Conservation (phyloP, 2,797 vertebrate genomes). For the Pitangus sulphuratus region DNA sequence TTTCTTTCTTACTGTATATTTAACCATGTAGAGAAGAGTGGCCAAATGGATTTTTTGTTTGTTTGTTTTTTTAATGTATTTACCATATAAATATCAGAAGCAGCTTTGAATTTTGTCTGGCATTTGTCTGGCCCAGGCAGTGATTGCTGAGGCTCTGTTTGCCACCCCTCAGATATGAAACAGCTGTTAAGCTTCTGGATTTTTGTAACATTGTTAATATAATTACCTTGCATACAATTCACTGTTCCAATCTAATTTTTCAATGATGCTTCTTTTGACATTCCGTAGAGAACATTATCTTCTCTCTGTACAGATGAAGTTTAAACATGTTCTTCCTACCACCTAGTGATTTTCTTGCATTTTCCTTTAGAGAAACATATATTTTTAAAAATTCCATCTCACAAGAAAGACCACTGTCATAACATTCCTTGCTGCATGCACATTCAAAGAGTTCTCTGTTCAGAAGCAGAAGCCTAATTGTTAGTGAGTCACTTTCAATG, state of each 20-base stretch:
- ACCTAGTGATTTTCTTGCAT: neutral
- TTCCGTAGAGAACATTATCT: neutral
- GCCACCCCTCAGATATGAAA: neutral
- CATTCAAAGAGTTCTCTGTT: conserved; percentile 10
- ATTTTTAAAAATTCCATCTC: neutral
- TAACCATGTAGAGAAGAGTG: neutral
- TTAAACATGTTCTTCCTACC: neutral
- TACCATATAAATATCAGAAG: neutral
- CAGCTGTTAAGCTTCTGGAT: conserved; percentile 38
- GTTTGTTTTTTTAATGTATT: neutral
- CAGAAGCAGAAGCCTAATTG: neutral
- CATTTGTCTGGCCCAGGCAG: neutral
- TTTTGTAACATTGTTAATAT: conserved; percentile 54
- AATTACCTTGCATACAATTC: conserved; percentile 30
- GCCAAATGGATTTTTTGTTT: neutral
- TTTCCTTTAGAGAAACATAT: neutral
- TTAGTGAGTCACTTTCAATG: conserved; percentile 16
- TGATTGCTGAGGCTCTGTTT: conserved; percentile 19
- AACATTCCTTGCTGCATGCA: neutral
- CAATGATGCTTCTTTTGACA: neutral
- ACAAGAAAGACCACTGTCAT: neutral
- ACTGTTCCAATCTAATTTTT: conserved; percentile 43
- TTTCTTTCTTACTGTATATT: neutral
- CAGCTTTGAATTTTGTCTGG: neutral
- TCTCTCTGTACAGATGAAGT: neutral